A percentile compares a stretch with the other conserved stretches of the same genome.
phyloP scores from a whole-genome alignment of 2,113 vertebrate species.

The Thomomys bottae region DNA sequence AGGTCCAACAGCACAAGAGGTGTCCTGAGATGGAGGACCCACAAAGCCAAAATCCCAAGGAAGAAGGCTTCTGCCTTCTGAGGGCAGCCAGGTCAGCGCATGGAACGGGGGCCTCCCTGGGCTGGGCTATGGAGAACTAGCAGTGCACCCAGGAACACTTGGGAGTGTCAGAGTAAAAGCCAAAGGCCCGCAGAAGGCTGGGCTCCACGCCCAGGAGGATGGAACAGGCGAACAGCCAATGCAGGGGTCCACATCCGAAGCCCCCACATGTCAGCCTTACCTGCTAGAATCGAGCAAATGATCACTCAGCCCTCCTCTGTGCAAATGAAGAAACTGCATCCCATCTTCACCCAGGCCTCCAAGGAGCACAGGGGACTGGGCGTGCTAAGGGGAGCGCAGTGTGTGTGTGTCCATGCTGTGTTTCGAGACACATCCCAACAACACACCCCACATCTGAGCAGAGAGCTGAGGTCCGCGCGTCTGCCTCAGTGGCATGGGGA shows the following conservation, averaged over 20 bases:
- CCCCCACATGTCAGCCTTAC: too few relatives aligned
- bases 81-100: neutral
- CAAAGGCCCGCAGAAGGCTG: neutral
- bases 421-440: neutral
- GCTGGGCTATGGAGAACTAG: accelerated
- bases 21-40: neutral
- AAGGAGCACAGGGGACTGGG: too few relatives aligned
- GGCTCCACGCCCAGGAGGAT: accelerated
- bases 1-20: too few relatives aligned
- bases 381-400: neutral
- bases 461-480: accelerated
- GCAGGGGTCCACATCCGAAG: too few relatives aligned
- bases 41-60: neutral
- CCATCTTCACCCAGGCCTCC: accelerated
- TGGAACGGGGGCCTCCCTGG: accelerated
- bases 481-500: neutral
- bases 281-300: too few relatives aligned
- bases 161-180: too few relatives aligned
- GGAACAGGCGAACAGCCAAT: accelerated
- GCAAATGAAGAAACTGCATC: accelerated
- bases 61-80: accelerated
- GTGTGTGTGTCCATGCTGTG: accelerated
- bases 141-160: too few relatives aligned
- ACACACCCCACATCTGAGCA: accelerated
- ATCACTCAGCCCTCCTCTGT: too few relatives aligned